Evolutionary conservation across 1,140 invertebrate species (phyloP).

Genomic region (Archivesica marissinica): DNA sequence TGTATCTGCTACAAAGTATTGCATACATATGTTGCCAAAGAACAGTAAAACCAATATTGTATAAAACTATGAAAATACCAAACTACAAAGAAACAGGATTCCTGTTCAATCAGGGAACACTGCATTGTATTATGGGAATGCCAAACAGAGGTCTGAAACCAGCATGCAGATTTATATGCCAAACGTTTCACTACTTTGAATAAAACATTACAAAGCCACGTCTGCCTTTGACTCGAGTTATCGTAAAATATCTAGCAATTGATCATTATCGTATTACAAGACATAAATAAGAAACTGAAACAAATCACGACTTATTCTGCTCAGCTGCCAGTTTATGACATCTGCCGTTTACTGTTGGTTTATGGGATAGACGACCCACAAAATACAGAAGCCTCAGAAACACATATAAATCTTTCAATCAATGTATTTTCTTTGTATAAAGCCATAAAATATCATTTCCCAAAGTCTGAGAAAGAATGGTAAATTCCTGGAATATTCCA

Average conservation of each 20-base stretch:
- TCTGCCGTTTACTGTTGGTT: not conserved
- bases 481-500: not conserved
- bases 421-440: conserved; percentile 15
- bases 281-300: not conserved
- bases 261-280: not conserved
- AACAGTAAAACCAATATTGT: too few species aligned
- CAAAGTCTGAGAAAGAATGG: not conserved
- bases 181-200: not conserved
- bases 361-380: not conserved
- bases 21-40: too few species aligned
- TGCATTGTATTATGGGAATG: not conserved
- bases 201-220: conserved; percentile 3
- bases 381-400: not conserved
- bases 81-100: not conserved
- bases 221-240: conserved; percentile 1
- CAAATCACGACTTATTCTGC: not conserved
- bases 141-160: not conserved
- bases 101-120: not conserved
- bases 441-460: conserved; percentile 4
- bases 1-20: too few species aligned
- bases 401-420: not conserved
- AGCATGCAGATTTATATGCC: not conserved
- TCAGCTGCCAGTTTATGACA: not conserved
- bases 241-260: not conserved
- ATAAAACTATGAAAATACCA: too few species aligned